Conservation (phyloP, 2,888 invertebrate species). For the Boloria selene region DNA sequence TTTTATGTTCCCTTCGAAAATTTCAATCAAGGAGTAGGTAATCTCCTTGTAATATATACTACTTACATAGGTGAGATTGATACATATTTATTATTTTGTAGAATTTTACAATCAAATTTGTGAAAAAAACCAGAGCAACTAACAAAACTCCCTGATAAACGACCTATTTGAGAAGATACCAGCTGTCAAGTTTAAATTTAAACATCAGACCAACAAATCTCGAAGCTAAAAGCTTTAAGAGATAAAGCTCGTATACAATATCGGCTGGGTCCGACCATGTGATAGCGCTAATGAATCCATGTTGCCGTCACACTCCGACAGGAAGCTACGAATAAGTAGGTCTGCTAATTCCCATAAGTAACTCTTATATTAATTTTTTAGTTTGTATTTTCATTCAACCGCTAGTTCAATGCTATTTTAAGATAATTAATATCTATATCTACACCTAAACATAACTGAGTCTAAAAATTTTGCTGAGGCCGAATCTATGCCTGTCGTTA, state of each 20-base stretch:
- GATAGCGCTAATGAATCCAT: slow-evolving; percentile 80
- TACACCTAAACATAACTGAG: too few relatives aligned
- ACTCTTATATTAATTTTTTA: neutral
- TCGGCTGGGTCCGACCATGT: slow-evolving; percentile 54
- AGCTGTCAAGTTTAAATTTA: slow-evolving; percentile 44
- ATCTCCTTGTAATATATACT: neutral
- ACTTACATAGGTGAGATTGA: neutral
- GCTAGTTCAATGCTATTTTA: too few relatives aligned
- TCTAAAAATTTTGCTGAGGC: too few relatives aligned
- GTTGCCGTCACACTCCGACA: slow-evolving; percentile 73
- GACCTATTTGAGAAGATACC: slow-evolving; percentile 54
- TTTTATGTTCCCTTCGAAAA: neutral
- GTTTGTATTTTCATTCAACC: neutral
- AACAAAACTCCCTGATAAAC: slow-evolving; percentile 37
- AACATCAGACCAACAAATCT: slow-evolving; percentile 56
- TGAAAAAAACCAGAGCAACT: neutral
- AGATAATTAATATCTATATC: too few relatives aligned
- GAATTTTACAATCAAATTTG: neutral
- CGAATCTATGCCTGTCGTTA: too few relatives aligned
- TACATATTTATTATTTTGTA: neutral
- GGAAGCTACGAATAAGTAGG: slow-evolving; percentile 60
- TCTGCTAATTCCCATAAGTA: slow-evolving; percentile 3
- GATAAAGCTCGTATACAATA: slow-evolving; percentile 67
- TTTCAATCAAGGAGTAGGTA: neutral
- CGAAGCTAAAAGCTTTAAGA: slow-evolving; percentile 71